Percentiles rank a stretch among this genome's conserved stretches.
phyloP scores from a whole-genome alignment of 23 tunicate genomes.

The Trididemnum nubilum region DNA sequence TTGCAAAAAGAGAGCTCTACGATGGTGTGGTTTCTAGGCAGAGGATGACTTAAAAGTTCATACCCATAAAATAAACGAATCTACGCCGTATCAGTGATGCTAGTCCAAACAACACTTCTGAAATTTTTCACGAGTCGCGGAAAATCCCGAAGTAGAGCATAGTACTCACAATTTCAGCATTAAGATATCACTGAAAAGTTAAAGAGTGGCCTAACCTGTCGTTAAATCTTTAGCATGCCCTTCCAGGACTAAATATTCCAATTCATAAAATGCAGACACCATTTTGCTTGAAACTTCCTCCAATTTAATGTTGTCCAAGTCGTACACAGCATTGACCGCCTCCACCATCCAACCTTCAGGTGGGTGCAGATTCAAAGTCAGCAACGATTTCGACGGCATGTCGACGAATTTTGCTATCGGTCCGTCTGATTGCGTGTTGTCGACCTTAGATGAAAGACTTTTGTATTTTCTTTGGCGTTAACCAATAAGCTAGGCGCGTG shows the following conservation, averaged over 20 bases:
- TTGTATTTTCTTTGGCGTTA: neutral
- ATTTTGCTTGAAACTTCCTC: constrained; percentile 49
- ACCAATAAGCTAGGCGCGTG: too few species aligned
- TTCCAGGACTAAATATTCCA: constrained; percentile 91
- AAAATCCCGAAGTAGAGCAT: too few species aligned
- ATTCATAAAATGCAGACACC: constrained; percentile 80
- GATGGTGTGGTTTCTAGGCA: too few species aligned
- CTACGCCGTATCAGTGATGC: too few species aligned
- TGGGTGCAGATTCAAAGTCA: constrained; percentile 84
- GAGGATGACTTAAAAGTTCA: too few species aligned
- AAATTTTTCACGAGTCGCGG: too few species aligned
- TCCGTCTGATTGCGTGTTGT: constrained; percentile 58
- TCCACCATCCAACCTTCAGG: constrained; percentile 99
- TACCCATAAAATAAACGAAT: too few species aligned
- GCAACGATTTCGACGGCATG: constrained; percentile 81
- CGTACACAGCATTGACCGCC: constrained; percentile 77
- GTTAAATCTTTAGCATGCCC: constrained; percentile 91
- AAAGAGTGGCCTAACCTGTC: too few species aligned
- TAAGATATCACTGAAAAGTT: too few species aligned
- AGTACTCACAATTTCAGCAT: too few species aligned
- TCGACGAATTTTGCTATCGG: constrained; percentile 76
- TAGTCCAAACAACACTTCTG: too few species aligned
- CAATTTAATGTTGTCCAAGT: constrained; percentile 92
- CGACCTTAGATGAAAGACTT: constrained; percentile 45
- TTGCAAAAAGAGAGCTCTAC: too few species aligned